Percentiles rank a stretch among this genome's conserved stretches.
phyloP scores from a whole-genome alignment of 1,140 invertebrate species.

The Penaeus japonicus region DNA sequence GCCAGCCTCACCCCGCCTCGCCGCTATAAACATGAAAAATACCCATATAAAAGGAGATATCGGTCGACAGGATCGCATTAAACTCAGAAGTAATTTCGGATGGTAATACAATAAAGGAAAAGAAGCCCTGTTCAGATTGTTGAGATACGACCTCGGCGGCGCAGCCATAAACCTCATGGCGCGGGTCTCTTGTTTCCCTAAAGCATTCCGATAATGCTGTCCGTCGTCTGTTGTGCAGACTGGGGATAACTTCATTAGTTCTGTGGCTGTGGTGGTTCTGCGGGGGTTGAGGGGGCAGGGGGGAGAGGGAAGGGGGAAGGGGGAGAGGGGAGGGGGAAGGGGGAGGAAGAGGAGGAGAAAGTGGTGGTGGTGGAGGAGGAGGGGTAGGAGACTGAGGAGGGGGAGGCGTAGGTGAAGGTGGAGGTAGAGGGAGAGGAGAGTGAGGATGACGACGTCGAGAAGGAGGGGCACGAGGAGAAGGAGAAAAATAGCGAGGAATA shows the following conservation, averaged over 20 bases:
- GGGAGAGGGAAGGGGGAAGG: not conserved
- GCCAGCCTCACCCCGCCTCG: constrained; percentile 26
- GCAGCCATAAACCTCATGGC: not conserved
- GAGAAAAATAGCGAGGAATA: no score
- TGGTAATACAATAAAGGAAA: constrained; percentile 51
- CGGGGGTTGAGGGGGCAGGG: not conserved
- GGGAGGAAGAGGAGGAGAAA: not conserved
- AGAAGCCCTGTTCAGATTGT: constrained; percentile 30
- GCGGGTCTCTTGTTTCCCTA: not conserved
- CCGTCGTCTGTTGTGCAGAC: not conserved
- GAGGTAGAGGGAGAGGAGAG: no score
- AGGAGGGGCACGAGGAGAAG: no score
- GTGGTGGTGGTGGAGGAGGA: not conserved
- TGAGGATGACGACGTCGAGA: no score
- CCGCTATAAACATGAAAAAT: constrained; percentile 52
- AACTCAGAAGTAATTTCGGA: constrained; percentile 52
- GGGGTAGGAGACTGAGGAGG: not conserved
- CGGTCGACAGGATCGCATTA: constrained; percentile 46
- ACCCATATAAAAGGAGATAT: constrained; percentile 48
- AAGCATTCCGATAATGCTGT: not conserved
- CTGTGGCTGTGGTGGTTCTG: not conserved
- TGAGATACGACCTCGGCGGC: not conserved
- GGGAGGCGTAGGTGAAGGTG: not conserved
- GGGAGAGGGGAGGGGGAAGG: not conserved
- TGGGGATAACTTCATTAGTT: not conserved